Conservation (phyloP, 2,888 invertebrate species). For the Cremastinae sp. region DNA sequence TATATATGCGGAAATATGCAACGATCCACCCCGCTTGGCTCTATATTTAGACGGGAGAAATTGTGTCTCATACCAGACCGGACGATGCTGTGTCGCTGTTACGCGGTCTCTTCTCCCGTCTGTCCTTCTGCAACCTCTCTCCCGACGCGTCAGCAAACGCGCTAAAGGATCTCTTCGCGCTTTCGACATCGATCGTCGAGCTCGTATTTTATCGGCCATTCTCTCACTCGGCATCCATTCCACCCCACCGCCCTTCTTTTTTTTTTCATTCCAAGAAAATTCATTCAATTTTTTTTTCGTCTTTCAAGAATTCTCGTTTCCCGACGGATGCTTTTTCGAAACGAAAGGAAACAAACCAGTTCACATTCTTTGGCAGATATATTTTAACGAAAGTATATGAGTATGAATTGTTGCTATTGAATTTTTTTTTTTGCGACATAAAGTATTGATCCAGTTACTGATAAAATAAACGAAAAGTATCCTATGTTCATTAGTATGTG, state of each 20-base stretch:
- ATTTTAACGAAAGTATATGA: too few species aligned
- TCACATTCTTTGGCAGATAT: too few species aligned
- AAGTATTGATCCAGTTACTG: too few species aligned
- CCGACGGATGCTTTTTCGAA: too few species aligned
- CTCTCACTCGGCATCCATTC: neutral
- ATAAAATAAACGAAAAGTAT: too few species aligned
- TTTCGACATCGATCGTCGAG: neutral
- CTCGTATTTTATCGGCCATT: neutral
- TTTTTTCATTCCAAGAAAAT: too few species aligned
- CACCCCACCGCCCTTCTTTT: neutral
- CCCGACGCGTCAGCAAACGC: constrained; percentile 22
- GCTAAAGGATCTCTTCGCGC: constrained; percentile 20
- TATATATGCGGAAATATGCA: constrained; percentile 78
- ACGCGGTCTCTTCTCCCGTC: constrained; percentile 52
- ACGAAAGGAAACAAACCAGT: too few species aligned
- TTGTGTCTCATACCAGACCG: constrained; percentile 76
- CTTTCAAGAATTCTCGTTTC: too few species aligned
- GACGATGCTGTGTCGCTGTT: constrained; percentile 66
- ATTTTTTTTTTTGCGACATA: too few species aligned
- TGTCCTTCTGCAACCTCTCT: constrained; percentile 42
- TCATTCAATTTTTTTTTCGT: too few species aligned
- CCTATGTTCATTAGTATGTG: too few species aligned
- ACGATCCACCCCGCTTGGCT: constrained; percentile 70
- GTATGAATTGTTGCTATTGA: too few species aligned
- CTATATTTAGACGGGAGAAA: constrained; percentile 75